Evolutionary conservation across 1,140 invertebrate species (phyloP), one percentile per base, ranked within the genome.

Genomic region (Maconellicoccus hirsutus): DNA sequence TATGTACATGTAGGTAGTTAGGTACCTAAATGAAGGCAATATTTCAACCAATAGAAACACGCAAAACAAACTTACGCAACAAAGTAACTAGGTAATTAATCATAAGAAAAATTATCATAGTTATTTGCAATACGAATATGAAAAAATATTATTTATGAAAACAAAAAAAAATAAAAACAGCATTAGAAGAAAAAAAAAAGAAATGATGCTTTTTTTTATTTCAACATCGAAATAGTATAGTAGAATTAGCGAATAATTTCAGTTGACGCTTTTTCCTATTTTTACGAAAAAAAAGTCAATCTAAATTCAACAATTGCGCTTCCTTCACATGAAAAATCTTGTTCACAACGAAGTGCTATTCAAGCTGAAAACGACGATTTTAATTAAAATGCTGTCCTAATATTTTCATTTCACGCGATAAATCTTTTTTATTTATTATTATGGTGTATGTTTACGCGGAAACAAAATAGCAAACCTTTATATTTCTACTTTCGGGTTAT

Each of bases 401-500:
- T 52, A 52, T 52, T 52, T 52, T 52, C 42, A 19, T 52, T 52
- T 6, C 42, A 52, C 42, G 42, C 42, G 42, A 52, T 52, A 52
- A 52, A 52, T 52, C 42, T 52, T 52, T 52, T 52, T 52, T 52
- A 52, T 52, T 52, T 52, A 52, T 52, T n/a, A n/a, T n/a, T 52
- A 52, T 52, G n/a, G 42, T 52, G n/a, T 52, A 52, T 52, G 42
- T 52, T 52, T 14, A 19, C 4, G 42, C n/a, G 12, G 16, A 8
- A 19, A 16, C 3, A 33, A 12, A 33, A 52, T 52, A 52, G 42
- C 42, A 52, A 52, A 52, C 42, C 42, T 52, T 52, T 52, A 52
- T 16, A 52, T 52, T 52, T 33, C 3, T 52, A 2, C 6, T 52
- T 52, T 19, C 12, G 29, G 29, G 29, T 33, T 52, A 52, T 52